Conservation (phyloP, 2,888 invertebrate genomes). For the Callosobruchus maculatus region DNA sequence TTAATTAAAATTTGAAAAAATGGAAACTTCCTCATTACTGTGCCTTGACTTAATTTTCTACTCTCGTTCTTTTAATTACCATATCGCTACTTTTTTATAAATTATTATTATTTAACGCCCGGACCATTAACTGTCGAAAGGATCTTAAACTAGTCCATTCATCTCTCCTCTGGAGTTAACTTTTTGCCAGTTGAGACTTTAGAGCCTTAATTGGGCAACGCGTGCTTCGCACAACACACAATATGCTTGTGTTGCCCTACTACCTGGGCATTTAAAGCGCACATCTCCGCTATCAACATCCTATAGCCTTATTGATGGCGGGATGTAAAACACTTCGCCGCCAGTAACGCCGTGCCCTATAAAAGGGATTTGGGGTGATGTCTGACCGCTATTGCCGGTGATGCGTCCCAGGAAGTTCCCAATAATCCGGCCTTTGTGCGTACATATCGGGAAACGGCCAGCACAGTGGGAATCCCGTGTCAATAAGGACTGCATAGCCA, state of each 20-base stretch:
- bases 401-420: neutral
- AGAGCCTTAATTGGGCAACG: too few species aligned
- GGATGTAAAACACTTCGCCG: neutral
- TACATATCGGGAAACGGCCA: neutral
- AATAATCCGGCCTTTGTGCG: neutral
- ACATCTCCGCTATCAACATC: neutral
- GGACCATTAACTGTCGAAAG: too few species aligned
- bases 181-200: too few species aligned
- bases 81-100: too few species aligned
- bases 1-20: too few species aligned
- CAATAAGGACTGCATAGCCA: neutral
- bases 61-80: too few species aligned
- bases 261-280: neutral
- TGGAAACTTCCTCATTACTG: too few species aligned
- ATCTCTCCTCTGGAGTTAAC: too few species aligned
- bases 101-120: too few species aligned
- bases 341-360: neutral
- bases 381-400: neutral
- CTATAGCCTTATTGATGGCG: neutral
- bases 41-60: too few species aligned
- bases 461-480: neutral
- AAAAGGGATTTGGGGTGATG: neutral
- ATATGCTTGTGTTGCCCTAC: neutral
- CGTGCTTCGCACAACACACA: neutral
- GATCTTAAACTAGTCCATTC: too few species aligned